Base-by-base conservation (phyloP, 2,888 invertebrate species). In the Aphodius granarius region DNA sequence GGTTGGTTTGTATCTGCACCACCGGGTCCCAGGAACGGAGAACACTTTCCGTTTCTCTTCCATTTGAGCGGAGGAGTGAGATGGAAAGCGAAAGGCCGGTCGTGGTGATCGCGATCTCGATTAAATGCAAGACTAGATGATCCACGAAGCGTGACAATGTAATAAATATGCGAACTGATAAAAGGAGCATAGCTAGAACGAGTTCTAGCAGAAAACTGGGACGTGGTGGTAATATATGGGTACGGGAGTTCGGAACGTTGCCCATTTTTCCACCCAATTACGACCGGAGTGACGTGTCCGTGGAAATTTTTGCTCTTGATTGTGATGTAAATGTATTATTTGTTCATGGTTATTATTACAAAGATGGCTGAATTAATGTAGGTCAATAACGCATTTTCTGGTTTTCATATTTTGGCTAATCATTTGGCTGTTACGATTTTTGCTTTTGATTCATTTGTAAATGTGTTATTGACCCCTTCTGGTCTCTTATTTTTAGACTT, bases 101-200 rank as follows among this genome's bases (percentile, higher is more conserved):
- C 66, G 71, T 43, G 43, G 43, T 63, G 68, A 70, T 19, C 65
- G 71, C 71, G 71, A 71, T 71, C 71, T 71, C 71, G 18, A 64
- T 71, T 71, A 71, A 66, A 71, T 66, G 76, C 76, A 75, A 78
- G 78, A 78, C 79, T 79, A 79, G 77, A 79, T 79, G 78, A 78
- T 74, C 78, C 77, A 66, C 78, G 70, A 77, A 79, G 78, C 80
- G 78, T 80, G 78, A 80, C 80, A 78, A 74, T 72, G 71, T 74
- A 66, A 73, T 77, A 75, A 79, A 78, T 78, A 43, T 72, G 72
- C 63, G 62, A 68, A 68, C 68, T 68, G 68, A 68, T 68, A 68
- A 68, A 68, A 68, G 20, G 73, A 65, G 65, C 21, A 22, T 68
- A 66, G 71, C 75, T 43, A 43, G 63, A 77, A 73, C 71, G 71